phyloP scores from a whole-genome alignment of 2,113 vertebrate species.

The Rhinopithecus roxellana region DNA sequence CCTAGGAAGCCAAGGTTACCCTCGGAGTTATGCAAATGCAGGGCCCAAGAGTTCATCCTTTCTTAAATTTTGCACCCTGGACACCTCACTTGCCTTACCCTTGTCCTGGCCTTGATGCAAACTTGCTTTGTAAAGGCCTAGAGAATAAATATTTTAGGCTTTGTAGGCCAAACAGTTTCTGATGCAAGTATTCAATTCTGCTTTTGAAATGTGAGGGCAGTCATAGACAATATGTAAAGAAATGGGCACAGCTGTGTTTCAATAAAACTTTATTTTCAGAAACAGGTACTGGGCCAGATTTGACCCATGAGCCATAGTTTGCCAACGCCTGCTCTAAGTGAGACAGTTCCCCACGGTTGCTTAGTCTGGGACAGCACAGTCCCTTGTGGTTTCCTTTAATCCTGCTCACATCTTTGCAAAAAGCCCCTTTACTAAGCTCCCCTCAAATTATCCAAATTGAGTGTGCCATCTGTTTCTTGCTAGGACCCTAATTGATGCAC shows the following conservation, averaged over 20 bases:
- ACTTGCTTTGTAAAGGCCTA: not conserved
- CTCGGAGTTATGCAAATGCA: not conserved
- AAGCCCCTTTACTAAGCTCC: slow-evolving; percentile 48
- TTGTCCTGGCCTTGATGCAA: not conserved
- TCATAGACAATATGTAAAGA: not conserved
- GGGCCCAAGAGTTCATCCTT: not conserved
- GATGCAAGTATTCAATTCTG: not conserved
- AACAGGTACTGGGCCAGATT: not conserved
- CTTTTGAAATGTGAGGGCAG: not conserved
- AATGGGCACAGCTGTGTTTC: not conserved
- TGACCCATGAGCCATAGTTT: not conserved
- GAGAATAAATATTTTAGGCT: not conserved
- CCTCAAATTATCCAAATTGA: slow-evolving; percentile 48
- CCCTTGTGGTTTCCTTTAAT: slow-evolving; percentile 27
- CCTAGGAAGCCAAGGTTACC: not conserved
- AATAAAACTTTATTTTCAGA: slow-evolving; percentile 60
- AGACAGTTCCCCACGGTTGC: not conserved
- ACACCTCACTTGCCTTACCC: not conserved
- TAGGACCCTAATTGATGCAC: slow-evolving; percentile 68
- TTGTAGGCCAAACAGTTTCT: not conserved
- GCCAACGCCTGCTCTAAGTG: not conserved
- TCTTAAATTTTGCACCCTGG: not conserved
- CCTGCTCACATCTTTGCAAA: slow-evolving; percentile 32
- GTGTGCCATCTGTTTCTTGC: slow-evolving; percentile 70
- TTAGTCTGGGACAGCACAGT: not conserved